Evolutionary conservation across 2,113 vertebrate genomes (phyloP), one percentile per base, ranked within the genome.

Genomic region (Petroica traversi): DNA sequence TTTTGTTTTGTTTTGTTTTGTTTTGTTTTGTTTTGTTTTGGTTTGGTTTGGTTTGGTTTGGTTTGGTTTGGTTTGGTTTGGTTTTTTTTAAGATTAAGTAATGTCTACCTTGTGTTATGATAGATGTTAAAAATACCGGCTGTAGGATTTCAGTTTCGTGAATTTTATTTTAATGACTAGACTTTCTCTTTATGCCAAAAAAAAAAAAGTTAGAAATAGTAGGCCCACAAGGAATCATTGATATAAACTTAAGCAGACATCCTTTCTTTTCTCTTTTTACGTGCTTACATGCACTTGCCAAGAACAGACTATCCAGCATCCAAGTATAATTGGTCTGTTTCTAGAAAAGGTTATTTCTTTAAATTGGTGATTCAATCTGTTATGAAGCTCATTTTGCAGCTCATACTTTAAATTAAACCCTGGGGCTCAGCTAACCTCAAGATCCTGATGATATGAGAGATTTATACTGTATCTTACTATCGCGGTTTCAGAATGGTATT

Each of bases 321-420:
- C 43, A 86, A 71, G 36, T 61, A 85, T 92, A 94, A 91, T 77
- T 91, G 67, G 67, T 80, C 75, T 85, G 51, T 92, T 93, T 86
- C 89, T 94, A 75, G 87, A 95, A 95, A 86, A 95, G 85, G 68
- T 88, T 95, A 85, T 95, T 97, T 94, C 88, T 95, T 95, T 84
- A 93, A 96, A 93, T 73, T 83, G 94, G 91, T 92, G 79, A 85
- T 96, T 94, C 72, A 78, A 31, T 41, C 45, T 85, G 78, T 93
- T 96, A 85, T 54, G 64, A 9, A 2, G 52, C 72, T 95, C 91
- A 91, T 96, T 95, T 95, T 92, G 55, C 12, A 12, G 66, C 71
- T 92, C 58, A 79, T 89, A 78, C 48, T 33, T 95, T 91, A 89
- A 97, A 95, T 95, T 97, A 96, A 96, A 89, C 89, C 85, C 88